Evolutionary conservation across 2,888 invertebrate genomes (phyloP).

Genomic region (Rhagophthalmus giganteus): DNA sequence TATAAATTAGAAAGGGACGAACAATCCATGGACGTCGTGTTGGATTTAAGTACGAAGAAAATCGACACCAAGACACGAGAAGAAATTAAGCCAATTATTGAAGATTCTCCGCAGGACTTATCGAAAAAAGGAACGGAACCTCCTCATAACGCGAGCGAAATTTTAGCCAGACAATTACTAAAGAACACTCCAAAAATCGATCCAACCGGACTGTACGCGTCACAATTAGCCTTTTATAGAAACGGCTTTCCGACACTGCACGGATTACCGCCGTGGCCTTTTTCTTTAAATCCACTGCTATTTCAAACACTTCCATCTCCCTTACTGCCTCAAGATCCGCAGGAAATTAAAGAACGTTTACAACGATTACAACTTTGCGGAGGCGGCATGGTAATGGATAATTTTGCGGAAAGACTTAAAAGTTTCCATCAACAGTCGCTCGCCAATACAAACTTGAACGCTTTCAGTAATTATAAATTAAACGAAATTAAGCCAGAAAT

Average conservation of each 20-base stretch:
- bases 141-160: conserved; percentile 48
- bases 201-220: conserved; percentile 63
- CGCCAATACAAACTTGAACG: conserved; percentile 20
- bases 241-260: conserved; percentile 51
- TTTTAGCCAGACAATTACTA: conserved; percentile 69
- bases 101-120: conserved; percentile 56
- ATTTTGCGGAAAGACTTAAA: conserved; percentile 41
- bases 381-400: conserved; percentile 65
- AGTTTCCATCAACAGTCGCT: conserved; percentile 36
- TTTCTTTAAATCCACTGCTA: conserved; percentile 68
- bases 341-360: conserved; percentile 69
- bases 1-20: conserved; percentile 31
- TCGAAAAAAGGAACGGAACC: conserved; percentile 52
- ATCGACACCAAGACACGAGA: conserved; percentile 41
- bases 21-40: conserved; percentile 58
- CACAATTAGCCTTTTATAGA: conserved; percentile 64
- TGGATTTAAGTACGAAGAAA: conserved; percentile 81
- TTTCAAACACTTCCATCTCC: conserved; percentile 61
- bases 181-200: conserved; percentile 66
- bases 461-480: conserved; percentile 40
- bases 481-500: conserved; percentile 37
- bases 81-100: conserved; percentile 34
- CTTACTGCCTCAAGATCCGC: conserved; percentile 61
- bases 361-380: conserved; percentile 72
- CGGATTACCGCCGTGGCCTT: conserved; percentile 53